Base-by-base conservation (phyloP, 2,113 vertebrate species). In the Nesogale talazaci region DNA sequence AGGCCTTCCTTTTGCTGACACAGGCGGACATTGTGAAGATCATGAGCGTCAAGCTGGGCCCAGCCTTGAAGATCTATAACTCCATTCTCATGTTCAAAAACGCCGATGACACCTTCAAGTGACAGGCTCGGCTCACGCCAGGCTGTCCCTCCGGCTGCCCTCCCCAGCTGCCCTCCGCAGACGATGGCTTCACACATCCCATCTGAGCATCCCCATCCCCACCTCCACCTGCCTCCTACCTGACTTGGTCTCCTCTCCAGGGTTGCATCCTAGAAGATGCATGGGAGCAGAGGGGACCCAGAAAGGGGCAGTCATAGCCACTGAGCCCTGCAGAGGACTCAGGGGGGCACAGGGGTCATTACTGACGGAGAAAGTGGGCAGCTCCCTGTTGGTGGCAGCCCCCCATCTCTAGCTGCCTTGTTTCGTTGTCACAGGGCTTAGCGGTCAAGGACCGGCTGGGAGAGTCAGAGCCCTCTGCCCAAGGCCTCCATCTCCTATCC, bases 21-120 rank as follows among this genome's bases (percentile, higher is more conserved):
- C 99, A 99, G 98, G 98, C 98, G 22, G 99, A 99, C 97, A 99
- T 99, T 83, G 99, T 99, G 97, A 99, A 99, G 98, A 99, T 99
- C 95, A 99, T 99, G 99, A 99, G 98, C 88, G 99, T 99, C 97
- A 99, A 99, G 97, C 98, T 99, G 38, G 99, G 99, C 76, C 99
- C 99, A 0, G 99, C 99, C 38, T 98, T 99, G 94, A 99, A 99
- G 98, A 99, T 99, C 97, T 99, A 99, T 98, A 99, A 99, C 25
- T 98, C 99, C 98, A 99, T 99, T 94, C 98, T 99, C 97, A 99
- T 99, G 99, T 99, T 99, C 98, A 99, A 99, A 98, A 99, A 99
- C 0, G 98, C 99, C 67, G 99, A 99, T 38, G 99, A 99, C 96
- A 98, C 98, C 97, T 98, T 99, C 83, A 99, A 99, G 98, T 99